phyloP scores from a whole-genome alignment of 2,113 vertebrate genomes.

The Amblyornis subalaris region DNA sequence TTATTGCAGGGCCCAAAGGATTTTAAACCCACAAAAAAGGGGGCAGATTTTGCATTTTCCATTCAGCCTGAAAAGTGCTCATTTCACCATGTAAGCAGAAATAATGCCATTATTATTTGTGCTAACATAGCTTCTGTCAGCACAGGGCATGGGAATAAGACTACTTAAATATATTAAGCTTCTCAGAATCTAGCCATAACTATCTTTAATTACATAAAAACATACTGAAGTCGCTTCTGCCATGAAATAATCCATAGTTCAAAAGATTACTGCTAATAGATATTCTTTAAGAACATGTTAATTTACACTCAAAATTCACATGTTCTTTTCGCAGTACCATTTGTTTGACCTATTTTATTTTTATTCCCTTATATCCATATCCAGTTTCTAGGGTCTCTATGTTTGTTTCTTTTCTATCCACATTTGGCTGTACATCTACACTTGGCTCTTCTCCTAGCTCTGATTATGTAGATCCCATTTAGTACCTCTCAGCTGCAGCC shows the following conservation, averaged over 20 bases:
- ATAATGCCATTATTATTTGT: background rate
- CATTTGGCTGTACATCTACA: background rate
- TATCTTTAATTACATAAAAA: background rate
- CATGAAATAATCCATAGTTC: background rate
- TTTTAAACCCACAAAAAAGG: background rate
- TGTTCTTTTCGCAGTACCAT: background rate
- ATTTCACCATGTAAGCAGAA: background rate
- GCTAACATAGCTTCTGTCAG: background rate
- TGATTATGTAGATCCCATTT: background rate
- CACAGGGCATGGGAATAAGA: background rate
- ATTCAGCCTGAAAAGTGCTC: background rate
- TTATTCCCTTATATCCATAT: background rate
- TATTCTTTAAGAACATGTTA: background rate
- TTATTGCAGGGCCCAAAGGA: background rate
- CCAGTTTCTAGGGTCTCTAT: background rate
- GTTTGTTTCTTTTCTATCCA: background rate
- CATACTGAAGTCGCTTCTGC: background rate
- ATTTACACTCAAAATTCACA: background rate
- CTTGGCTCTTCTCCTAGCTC: background rate
- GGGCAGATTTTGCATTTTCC: background rate
- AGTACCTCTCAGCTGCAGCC: background rate
- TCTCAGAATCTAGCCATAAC: background rate
- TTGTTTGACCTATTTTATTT: background rate
- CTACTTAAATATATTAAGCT: background rate
- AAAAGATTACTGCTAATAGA: background rate